Percentiles rank a stretch among this genome's conserved stretches.
These are phyloP conservation scores for Drosophila asahinai DNA, from an alignment of 1,140 invertebrate genomes.

Conservation along the genomic window DNA sequence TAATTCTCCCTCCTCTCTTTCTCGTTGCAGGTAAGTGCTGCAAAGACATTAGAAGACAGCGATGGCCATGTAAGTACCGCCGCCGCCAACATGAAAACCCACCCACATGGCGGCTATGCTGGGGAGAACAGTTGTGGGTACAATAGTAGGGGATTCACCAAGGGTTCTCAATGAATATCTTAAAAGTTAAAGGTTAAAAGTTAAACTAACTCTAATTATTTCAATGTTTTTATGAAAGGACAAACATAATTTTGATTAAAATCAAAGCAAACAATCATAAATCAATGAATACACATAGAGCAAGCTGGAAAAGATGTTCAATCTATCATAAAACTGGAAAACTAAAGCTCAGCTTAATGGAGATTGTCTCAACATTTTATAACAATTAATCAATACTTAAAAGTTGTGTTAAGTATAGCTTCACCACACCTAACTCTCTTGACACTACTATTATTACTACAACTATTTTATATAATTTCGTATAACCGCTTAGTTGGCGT, in stretches of 20 bases:
- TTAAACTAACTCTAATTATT: too few relatives aligned
- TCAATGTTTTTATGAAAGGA: too few relatives aligned
- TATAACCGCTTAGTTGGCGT: background rate
- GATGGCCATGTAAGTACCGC: conserved; percentile 64
- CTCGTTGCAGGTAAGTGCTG: conserved; percentile 68
- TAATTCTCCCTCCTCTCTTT: conserved; percentile 33
- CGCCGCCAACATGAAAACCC: conserved; percentile 40
- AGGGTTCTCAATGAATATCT: background rate
- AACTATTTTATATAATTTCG: background rate
- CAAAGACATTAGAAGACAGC: conserved; percentile 54
- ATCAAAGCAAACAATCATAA: too few relatives aligned
- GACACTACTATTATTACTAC: background rate
- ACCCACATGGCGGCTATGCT: conserved; percentile 30
- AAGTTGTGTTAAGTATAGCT: background rate
- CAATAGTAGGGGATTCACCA: conserved; percentile 1
- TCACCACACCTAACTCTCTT: background rate
- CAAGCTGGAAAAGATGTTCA: too few relatives aligned
- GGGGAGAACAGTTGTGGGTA: conserved; percentile 6
- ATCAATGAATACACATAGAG: too few relatives aligned
- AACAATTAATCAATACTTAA: background rate
- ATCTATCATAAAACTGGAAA: background rate
- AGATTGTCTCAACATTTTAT: too few relatives aligned
- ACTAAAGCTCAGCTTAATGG: background rate
- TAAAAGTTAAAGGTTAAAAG: background rate
- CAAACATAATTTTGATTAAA: too few relatives aligned